These are phyloP conservation scores for Meloidogyne chitwoodi DNA, from an alignment of 1,140 invertebrate species.

Conservation along the genomic window DNA sequence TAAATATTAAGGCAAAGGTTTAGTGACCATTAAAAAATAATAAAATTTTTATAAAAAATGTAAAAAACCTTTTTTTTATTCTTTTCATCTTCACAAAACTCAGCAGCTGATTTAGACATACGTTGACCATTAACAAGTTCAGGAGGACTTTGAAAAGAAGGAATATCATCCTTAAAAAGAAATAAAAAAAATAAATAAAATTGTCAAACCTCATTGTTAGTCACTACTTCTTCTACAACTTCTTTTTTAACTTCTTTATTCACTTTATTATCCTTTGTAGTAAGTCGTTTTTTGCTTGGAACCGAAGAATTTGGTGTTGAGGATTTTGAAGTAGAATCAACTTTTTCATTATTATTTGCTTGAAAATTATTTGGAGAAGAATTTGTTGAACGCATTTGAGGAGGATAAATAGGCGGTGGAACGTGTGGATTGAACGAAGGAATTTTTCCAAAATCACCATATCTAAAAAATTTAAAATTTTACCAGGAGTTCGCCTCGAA, in stretches of 20 bases:
- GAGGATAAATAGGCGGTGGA: constrained; percentile 1
- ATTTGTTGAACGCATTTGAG: neutral
- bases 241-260: constrained; percentile 9
- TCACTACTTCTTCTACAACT: neutral
- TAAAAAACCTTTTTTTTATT: constrained; percentile 12
- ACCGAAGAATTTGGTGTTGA: neutral
- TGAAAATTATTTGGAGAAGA: neutral
- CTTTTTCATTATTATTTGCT: neutral
- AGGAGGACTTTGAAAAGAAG: constrained; percentile 4
- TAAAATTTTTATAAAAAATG: neutral
- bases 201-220: neutral
- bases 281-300: neutral
- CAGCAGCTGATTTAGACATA: neutral
- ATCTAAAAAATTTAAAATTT: too few relatives aligned
- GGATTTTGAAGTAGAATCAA: neutral
- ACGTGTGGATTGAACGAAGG: constrained; percentile 4
- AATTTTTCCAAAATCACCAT: neutral
- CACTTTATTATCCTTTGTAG: neutral
- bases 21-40: too few relatives aligned
- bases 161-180: constrained; percentile 13
- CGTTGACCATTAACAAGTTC: neutral
- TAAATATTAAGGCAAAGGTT: too few relatives aligned
- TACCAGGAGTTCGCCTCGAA: too few relatives aligned
- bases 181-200: neutral
- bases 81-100: constrained; percentile 2